Conservation (phyloP, 2,113 vertebrate genomes). For the Equus quagga region DNA sequence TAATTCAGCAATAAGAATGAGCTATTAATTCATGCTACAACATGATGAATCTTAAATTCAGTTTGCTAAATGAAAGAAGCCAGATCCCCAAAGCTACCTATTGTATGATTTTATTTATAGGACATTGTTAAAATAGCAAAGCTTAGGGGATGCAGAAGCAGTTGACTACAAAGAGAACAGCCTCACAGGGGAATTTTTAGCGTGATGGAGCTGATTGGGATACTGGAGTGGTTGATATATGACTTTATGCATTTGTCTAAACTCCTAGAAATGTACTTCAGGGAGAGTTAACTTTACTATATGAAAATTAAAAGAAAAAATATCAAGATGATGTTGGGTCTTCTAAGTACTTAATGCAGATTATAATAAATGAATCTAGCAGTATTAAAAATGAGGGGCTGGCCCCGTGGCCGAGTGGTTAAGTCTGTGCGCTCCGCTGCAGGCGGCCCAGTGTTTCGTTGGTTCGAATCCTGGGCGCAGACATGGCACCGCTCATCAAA, state of each 20-base stretch:
- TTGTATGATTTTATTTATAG: not conserved
- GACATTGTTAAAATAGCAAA: not conserved
- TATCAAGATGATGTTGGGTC: not conserved
- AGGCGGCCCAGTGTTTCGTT: no score
- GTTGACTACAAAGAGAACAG: not conserved
- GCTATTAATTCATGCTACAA: not conserved
- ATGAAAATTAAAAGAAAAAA: constrained; percentile 20
- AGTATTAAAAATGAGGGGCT: not conserved
- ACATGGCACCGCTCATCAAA: no score
- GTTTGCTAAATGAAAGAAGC: not conserved
- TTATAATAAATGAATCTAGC: not conserved
- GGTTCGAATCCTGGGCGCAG: no score
- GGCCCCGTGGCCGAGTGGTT: no score
- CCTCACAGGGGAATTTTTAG: not conserved
- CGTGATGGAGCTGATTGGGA: not conserved
- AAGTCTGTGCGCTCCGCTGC: no score
- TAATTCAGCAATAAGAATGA: not conserved
- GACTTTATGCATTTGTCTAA: not conserved
- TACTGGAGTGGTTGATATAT: not conserved
- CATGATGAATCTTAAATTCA: not conserved
- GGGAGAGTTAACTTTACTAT: not conserved
- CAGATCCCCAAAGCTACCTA: not conserved
- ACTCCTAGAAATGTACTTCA: not conserved
- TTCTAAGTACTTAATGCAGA: not conserved
- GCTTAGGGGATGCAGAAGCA: not conserved